Conservation (phyloP, 2,888 invertebrate genomes). For the Drosophila dives region DNA sequence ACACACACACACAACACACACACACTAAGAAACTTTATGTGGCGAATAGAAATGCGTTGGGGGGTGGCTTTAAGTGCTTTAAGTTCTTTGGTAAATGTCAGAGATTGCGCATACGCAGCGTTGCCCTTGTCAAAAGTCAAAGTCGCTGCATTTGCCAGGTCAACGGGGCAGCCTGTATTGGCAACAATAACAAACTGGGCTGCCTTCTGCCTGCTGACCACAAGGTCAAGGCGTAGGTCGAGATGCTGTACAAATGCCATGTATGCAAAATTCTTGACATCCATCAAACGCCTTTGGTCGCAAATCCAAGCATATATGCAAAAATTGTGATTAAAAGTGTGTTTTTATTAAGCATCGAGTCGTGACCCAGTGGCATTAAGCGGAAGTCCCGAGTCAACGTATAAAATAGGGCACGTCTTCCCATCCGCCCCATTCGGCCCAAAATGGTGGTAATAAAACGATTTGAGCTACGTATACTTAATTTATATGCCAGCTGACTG, state of each 20-base stretch:
- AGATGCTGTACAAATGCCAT: constrained; percentile 8
- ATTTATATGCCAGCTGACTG: constrained; percentile 39
- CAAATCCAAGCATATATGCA: constrained; percentile 48
- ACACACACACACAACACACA: constrained; percentile 11
- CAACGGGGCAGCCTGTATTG: constrained; percentile 13
- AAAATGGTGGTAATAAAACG: constrained; percentile 66
- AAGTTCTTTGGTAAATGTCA: constrained; percentile 60
- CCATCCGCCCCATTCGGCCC: constrained; percentile 10
- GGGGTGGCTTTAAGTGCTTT: constrained; percentile 64
- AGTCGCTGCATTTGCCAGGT: constrained; percentile 42
- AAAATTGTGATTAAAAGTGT: constrained; percentile 73
- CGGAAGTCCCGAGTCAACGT: constrained; percentile 38
- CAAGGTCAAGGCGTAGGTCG: constrained; percentile 25
- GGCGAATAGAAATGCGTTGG: constrained; percentile 42
- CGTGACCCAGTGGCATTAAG: constrained; percentile 66
- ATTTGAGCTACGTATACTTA: constrained; percentile 54
- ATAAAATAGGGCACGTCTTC: constrained; percentile 66
- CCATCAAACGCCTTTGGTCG: constrained; percentile 23
- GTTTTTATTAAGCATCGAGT: constrained; percentile 68
- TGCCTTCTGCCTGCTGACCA: not conserved
- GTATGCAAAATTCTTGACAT: constrained; percentile 44
- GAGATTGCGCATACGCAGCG: constrained; percentile 60
- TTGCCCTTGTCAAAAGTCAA: constrained; percentile 59
- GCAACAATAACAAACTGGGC: constrained; percentile 2
- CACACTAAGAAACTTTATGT: constrained; percentile 44